Percentiles rank a stretch among this genome's conserved stretches.
Conservation (phyloP, 2,888 invertebrate genomes). For the Tricholauxania praeusta region DNA sequence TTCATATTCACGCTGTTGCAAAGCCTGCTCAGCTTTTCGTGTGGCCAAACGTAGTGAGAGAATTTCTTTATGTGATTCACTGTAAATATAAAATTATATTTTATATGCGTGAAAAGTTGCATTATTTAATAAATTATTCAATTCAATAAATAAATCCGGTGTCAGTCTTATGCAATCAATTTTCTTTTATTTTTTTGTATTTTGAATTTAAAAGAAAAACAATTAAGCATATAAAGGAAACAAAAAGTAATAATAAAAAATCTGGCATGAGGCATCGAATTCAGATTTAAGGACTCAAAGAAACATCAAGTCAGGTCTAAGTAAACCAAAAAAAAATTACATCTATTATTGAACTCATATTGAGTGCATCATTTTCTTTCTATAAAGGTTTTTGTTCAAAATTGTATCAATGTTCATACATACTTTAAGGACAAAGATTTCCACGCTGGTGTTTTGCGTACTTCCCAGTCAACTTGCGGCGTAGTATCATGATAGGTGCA, state of each 20-base stretch:
- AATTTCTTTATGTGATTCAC: slow-evolving; percentile 65
- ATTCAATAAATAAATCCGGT: no score
- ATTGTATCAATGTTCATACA: slow-evolving; percentile 47
- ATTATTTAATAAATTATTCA: background rate
- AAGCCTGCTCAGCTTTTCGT: slow-evolving; percentile 64
- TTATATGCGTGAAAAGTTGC: background rate
- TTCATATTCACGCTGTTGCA: slow-evolving; percentile 64
- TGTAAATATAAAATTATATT: slow-evolving; percentile 36
- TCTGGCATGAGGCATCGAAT: no score
- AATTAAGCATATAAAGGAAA: no score
- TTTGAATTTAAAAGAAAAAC: no score
- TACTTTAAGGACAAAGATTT: slow-evolving; percentile 64
- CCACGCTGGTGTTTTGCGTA: slow-evolving; percentile 67
- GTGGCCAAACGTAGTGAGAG: slow-evolving; percentile 64
- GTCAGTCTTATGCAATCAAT: no score
- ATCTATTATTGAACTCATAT: background rate
- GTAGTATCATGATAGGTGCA: slow-evolving; percentile 57
- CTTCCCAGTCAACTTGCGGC: slow-evolving; percentile 65
- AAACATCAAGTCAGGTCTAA: no score
- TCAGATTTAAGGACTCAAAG: no score
- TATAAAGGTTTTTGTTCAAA: background rate
- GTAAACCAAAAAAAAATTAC: background rate
- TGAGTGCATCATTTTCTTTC: background rate
- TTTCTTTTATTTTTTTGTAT: no score
- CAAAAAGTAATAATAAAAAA: no score